Evolutionary conservation across 2,797 vertebrate species (phyloP), one percentile per base, ranked within the genome.

Genomic region (Percopsis omiscomaycus): DNA sequence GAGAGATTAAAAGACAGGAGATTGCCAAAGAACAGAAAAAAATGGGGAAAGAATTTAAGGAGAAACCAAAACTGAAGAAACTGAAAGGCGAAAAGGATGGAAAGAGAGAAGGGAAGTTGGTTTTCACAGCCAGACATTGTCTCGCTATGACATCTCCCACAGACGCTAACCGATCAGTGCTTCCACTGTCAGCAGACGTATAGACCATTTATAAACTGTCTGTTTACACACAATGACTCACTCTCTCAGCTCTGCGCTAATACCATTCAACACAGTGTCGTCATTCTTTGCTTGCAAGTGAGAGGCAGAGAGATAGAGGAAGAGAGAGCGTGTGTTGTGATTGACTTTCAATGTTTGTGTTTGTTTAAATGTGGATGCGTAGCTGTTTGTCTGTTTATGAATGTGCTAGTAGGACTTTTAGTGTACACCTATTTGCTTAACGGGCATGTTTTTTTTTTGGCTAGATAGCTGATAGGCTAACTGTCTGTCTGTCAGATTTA

Each of bases 181-280:
- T 71, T 84, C 82, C 79, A 80, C 68, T 86, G 84, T 88, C 59
- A 68, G 42, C 0, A 3, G 28, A 59, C 53, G 37, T n/a, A 61
- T 15, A 61, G 73, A 44, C 78, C 49, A 32, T 75, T 74, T 67
- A 70, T 79, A 77, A 80, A 82, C 68, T 72, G 77, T 56, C 68
- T 57, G 71, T 74, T 64, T 67, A 59, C 61, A 69, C 82, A 85
- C 79, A 82, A 80, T 80, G 84, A 83, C 58, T 78, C 82, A 74
- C 45, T 74, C 69, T 70, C 51, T 74, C 1, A 51, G 60, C 69
- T 52, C 50, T 59, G 60, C 32, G 12, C 60, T 46, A 63, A 64
- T 58, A 63, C 57, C 58, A 78, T 60, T 60, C 63, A 56, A 76
- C 71, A 80, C 79, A 68, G 59, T 37, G 56, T 46, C 50, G 32